Evolutionary conservation across 2,113 vertebrate species (phyloP), one percentile per base, ranked within the genome.

Genomic region (Ancistrus triradiatus): DNA sequence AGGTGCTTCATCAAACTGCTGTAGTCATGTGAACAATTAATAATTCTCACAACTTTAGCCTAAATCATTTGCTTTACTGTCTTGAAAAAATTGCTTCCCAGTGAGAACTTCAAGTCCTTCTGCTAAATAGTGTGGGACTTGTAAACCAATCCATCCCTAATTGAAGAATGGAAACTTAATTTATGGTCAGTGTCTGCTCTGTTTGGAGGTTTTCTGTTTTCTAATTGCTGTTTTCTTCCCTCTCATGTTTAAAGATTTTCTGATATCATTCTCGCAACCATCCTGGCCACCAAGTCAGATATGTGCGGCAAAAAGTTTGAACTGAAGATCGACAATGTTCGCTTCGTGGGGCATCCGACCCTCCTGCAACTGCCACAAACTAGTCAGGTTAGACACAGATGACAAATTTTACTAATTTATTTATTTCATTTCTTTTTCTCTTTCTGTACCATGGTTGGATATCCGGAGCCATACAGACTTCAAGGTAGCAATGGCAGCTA

Each of bases 221-320:
- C 59, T 74, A 51, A 75, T 14, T 38, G 17, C 10, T 50, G 14
- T 33, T 42, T 40, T 19, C 51, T 55, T 15, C 42, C 22, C 60
- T 49, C 37, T 74, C 17, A 59, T 63, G 2, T 19, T 8, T 72
- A 44, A 84, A 99, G 95, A 88, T 98, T 98, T 78, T 99, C 96
- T 0, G 96, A 99, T 80, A 91, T 91, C 75, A 97, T 98, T 82
- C 88, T 99, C 37, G 93, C 95, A 66, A 99, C 96, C 25, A 98
- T 98, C 83, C 80, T 99, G 84, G 96, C 96, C 68, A 98, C 96
- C 64, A 99, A 99, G 74, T 97, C 95, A 6, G 96, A 99, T 55
- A 98, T 99, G 87, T 98, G 95, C 59, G 94, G 96, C 50, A 97
- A 95, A 74, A 98, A 97, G 79, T 99, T 99, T 85, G 96, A 99